Base-by-base conservation (phyloP, 2,797 vertebrate genomes). In the Halcyon badia region DNA sequence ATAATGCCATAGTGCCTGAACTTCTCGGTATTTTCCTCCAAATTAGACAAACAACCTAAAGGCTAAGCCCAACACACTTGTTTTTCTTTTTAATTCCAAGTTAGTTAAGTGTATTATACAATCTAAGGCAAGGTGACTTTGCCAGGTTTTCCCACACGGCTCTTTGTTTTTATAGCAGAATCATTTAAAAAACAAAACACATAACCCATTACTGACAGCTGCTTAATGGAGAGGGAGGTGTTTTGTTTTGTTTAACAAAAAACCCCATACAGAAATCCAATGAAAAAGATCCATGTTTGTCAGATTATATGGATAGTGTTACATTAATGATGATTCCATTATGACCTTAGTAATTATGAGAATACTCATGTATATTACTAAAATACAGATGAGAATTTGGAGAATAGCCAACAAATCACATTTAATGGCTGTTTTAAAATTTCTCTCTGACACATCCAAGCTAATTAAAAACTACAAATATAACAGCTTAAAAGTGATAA, bases 381-480 rank as follows among this genome's bases (percentile, higher is more conserved):
- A 96, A 94, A 95, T 68, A 52, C 33, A 83, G 20, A 39, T 31
- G 73, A 96, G 44, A 94, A 90, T 90, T 90, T 87, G 58, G 89
- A 92, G 33, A 89, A 81, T n/a, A 75, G 71, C 64, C 64, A 96
- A 77, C 17, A 89, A 87, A 90, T 79, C 42, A 10, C 69, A 35
- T 86, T 97, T 95, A 92, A 87, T 66, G 60, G 70, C 33, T 73
- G 14, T 64, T 94, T 81, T 51, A 60, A 96, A 75, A 11, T 96
- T 97, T 91, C 33, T 83, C 49, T 79, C 46, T 35, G 83, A 58
- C 62, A 72, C 41, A 85, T 75, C 18, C 14, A 86, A 83, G 41
- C n/a, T 96, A 96, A 97, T 96, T 95, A 97, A 97, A 84, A 92
- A 22, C 57, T 73, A 62, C 44, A 92, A 78, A 71, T 73, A 68